A percentile compares a stretch with the other conserved stretches of the same genome.
Conservation (phyloP, 2,888 invertebrate genomes). For the Proisotoma minuta region DNA sequence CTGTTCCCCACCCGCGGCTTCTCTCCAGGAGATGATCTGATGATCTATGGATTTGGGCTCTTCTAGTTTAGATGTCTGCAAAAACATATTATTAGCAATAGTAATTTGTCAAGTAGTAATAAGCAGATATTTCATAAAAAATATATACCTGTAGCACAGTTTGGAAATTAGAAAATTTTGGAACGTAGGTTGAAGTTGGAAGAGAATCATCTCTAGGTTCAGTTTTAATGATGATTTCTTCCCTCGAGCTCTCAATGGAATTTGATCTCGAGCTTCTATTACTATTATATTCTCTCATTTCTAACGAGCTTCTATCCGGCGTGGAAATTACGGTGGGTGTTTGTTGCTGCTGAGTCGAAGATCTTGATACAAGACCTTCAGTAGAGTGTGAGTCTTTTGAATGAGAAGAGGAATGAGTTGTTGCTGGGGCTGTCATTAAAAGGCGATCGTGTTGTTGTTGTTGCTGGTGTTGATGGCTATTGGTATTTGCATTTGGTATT, state of each 20-base stretch:
- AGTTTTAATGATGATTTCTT: slow-evolving; percentile 31
- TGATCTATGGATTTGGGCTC: slow-evolving; percentile 15
- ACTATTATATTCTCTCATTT: slow-evolving; percentile 16
- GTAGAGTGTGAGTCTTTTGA: slow-evolving; percentile 5
- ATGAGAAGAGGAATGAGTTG: neutral
- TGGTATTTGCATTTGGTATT: no score
- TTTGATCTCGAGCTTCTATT: slow-evolving; percentile 10
- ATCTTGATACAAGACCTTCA: slow-evolving; percentile 3
- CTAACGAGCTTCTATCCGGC: slow-evolving; percentile 7
- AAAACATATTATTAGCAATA: neutral
- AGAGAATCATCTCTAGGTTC: slow-evolving; percentile 19
- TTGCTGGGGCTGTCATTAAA: slow-evolving; percentile 16
- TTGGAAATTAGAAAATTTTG: slow-evolving; percentile 39
- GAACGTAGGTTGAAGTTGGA: slow-evolving; percentile 28
- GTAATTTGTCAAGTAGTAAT: neutral
- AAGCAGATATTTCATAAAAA: neutral
- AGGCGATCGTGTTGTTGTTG: slow-evolving; percentile 25
- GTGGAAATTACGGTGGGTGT: neutral
- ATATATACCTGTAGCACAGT: slow-evolving; percentile 41
- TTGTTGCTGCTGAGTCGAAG: slow-evolving; percentile 5
- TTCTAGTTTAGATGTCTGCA: slow-evolving; percentile 25
- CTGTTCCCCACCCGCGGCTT: neutral
- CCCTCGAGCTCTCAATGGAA: slow-evolving; percentile 33
- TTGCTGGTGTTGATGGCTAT: slow-evolving; percentile 32
- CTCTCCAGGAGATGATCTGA: slow-evolving; percentile 6